phyloP scores from a whole-genome alignment of 2,888 invertebrate species.

The Griposia aprilina region DNA sequence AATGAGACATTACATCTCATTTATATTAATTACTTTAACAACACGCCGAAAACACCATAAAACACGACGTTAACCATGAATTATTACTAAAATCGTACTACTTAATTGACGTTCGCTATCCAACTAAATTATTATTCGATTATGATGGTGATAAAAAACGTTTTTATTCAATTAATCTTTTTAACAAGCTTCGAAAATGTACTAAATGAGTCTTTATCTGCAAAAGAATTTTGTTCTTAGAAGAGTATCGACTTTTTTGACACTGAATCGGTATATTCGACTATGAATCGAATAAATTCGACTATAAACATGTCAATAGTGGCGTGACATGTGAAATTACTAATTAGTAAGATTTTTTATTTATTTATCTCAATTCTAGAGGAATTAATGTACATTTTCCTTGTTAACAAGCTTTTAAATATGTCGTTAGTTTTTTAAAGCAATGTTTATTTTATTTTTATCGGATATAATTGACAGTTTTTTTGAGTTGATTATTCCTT shows the following conservation, averaged over 20 bases:
- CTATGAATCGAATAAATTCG: constrained; percentile 21
- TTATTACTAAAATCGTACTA: constrained; percentile 49
- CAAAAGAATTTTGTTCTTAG: constrained; percentile 47
- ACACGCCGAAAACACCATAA: constrained; percentile 46
- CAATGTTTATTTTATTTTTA: constrained; percentile 29
- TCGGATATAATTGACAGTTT: constrained; percentile 24
- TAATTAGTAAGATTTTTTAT: constrained; percentile 55
- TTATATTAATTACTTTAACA: constrained; percentile 44
- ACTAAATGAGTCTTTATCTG: constrained; percentile 25
- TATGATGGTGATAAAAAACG: constrained; percentile 41
- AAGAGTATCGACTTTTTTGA: constrained; percentile 11
- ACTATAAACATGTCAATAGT: constrained; percentile 43
- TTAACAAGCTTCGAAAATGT: constrained; percentile 30
- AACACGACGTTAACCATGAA: constrained; percentile 40
- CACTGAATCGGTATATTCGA: neutral
- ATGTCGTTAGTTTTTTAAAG: constrained; percentile 20
- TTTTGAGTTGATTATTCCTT: neutral
- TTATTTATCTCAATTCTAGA: constrained; percentile 42
- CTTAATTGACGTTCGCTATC: constrained; percentile 56
- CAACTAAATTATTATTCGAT: constrained; percentile 58
- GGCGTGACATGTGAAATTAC: constrained; percentile 31
- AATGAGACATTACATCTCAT: constrained; percentile 14
- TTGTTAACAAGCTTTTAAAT: constrained; percentile 29
- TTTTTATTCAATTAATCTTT: constrained; percentile 47
- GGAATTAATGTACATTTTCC: constrained; percentile 32